Percentiles rank a stretch among this genome's conserved stretches.
Evolutionary conservation across 2,797 vertebrate species (phyloP).

Genomic region (Setipinna tenuifilis): DNA sequence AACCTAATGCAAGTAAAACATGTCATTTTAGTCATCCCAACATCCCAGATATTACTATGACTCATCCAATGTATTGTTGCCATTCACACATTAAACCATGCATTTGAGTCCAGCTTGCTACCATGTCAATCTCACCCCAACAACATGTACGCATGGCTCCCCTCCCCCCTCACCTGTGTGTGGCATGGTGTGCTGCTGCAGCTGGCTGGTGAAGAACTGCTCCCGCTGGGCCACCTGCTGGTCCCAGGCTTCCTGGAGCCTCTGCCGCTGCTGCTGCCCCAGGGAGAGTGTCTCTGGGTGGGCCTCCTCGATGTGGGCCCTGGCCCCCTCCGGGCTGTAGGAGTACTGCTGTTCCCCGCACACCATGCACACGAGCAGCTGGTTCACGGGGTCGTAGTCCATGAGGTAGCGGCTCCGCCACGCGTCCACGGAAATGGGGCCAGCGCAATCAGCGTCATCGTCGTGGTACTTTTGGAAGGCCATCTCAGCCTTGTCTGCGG

Average conservation of each 20-base stretch:
- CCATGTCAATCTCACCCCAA: not conserved
- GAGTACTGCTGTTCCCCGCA: slow-evolving; percentile 85
- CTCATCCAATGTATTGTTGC: not conserved
- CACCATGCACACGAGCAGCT: slow-evolving; percentile 90
- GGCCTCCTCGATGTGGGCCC: slow-evolving; percentile 83
- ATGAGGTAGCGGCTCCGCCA: slow-evolving; percentile 85
- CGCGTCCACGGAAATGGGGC: slow-evolving; percentile 53
- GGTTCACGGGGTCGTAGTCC: slow-evolving; percentile 88
- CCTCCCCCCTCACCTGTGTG: slow-evolving; percentile 56
- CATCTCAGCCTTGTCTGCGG: slow-evolving; percentile 62
- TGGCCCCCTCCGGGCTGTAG: slow-evolving; percentile 80
- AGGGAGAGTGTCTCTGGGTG: slow-evolving; percentile 82
- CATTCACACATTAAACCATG: not conserved
- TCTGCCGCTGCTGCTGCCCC: slow-evolving; percentile 72
- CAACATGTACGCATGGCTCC: no score
- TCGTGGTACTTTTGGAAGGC: slow-evolving; percentile 54
- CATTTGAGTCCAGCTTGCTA: not conserved
- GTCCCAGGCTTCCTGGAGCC: slow-evolving; percentile 84
- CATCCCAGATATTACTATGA: no score
- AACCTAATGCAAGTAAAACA: no score
- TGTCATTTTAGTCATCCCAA: no score
- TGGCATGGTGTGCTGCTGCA: slow-evolving; percentile 68
- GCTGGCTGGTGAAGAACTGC: slow-evolving; percentile 79
- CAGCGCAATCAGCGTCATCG: slow-evolving; percentile 50
- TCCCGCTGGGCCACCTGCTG: slow-evolving; percentile 78